Percentiles rank a stretch among this genome's conserved stretches.
phyloP scores from a whole-genome alignment of 2,797 vertebrate species.

The Zenarchopterus dispar region DNA sequence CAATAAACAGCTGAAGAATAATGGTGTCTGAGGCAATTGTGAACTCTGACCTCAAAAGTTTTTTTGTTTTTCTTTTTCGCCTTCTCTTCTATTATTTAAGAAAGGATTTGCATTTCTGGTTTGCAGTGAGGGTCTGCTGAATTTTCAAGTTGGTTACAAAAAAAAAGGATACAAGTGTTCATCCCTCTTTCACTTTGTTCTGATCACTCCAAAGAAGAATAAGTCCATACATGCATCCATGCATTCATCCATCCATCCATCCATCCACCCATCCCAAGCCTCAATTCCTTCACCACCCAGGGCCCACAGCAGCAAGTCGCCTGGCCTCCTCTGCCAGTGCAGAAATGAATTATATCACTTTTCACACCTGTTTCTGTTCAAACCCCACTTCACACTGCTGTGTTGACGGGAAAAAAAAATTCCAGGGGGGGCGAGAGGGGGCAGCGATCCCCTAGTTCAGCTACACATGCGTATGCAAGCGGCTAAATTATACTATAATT shows the following conservation, averaged over 20 bases:
- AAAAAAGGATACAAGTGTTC: too few species aligned
- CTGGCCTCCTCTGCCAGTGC: conserved; percentile 72
- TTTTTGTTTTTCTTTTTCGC: conserved; percentile 75
- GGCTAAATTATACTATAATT: conserved; percentile 97
- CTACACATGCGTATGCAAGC: conserved; percentile 92
- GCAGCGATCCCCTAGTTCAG: conserved; percentile 84
- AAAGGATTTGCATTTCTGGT: conserved; percentile 65
- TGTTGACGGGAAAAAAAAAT: conserved; percentile 73
- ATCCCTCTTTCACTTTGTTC: too few species aligned
- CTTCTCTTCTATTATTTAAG: conserved; percentile 56
- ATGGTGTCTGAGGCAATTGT: conserved; percentile 86
- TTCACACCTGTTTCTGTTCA: conserved; percentile 97
- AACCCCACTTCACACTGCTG: conserved; percentile 64
- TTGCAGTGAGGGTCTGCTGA: conserved; percentile 5
- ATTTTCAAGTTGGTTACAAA: neutral
- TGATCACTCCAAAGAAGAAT: too few species aligned
- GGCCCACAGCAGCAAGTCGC: conserved; percentile 46
- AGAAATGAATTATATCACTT: conserved; percentile 90
- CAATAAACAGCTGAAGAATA: conserved; percentile 86
- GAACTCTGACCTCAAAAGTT: conserved; percentile 86
- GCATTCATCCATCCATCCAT: conserved; percentile 6
- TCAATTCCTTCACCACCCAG: conserved; percentile 52
- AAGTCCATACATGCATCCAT: neutral
- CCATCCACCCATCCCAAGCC: conserved; percentile 25
- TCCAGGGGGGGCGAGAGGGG: conserved; percentile 68